Evolutionary conservation across 1,140 invertebrate species (phyloP).

Genomic region (Conopomorpha cramerella): DNA sequence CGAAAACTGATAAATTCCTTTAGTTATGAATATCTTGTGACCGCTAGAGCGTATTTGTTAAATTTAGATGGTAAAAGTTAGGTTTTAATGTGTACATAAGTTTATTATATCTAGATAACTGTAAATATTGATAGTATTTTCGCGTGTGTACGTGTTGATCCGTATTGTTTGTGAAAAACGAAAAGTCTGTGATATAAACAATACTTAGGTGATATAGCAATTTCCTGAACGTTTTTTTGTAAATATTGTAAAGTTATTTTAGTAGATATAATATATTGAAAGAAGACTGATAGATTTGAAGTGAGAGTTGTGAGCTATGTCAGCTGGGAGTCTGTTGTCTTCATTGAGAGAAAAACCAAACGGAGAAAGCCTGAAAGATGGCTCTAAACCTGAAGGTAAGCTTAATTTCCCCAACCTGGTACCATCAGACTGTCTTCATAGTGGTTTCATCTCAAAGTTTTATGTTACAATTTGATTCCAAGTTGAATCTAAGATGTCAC

Average conservation of each 20-base stretch:
- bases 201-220: conserved; percentile 55
- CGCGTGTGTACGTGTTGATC: conserved; percentile 59
- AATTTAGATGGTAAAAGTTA: conserved; percentile 56
- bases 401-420: too few relatives aligned
- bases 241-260: conserved; percentile 58
- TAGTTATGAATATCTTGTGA: conserved; percentile 61
- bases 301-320: conserved; percentile 50
- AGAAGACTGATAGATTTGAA: conserved; percentile 53
- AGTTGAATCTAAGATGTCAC: too few relatives aligned
- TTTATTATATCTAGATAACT: conserved; percentile 52
- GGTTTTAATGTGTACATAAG: conserved; percentile 60
- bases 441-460: too few relatives aligned
- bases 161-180: conserved; percentile 58
- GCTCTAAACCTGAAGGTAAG: conserved; percentile 19
- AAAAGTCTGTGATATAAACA: conserved; percentile 64
- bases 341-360: conserved; percentile 50
- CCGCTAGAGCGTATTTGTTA: conserved; percentile 56
- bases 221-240: conserved; percentile 53
- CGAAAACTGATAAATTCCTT: conserved; percentile 60
- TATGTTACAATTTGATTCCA: too few relatives aligned
- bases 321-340: conserved; percentile 54
- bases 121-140: conserved; percentile 58
- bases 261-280: conserved; percentile 53
- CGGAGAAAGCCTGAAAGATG: conserved; percentile 28
- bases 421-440: too few relatives aligned